A percentile compares a stretch with the other conserved stretches of the same genome.
phyloP scores from a whole-genome alignment of 2,797 vertebrate genomes.

The Triplophysa yarkandensis region DNA sequence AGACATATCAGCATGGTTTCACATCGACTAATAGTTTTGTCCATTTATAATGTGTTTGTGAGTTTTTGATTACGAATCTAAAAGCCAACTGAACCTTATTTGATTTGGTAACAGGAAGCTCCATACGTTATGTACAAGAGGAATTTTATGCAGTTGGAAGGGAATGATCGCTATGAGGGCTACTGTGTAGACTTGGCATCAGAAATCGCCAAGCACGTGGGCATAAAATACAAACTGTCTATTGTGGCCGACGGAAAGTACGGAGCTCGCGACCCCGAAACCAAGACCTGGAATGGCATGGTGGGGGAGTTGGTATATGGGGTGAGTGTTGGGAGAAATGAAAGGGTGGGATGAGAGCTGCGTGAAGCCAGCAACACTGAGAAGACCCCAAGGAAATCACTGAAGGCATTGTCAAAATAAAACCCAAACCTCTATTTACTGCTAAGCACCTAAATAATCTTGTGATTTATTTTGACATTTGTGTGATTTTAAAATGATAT shows the following conservation, averaged over 20 bases:
- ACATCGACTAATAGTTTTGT: background rate
- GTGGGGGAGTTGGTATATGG: slow-evolving; percentile 99
- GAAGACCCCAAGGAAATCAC: slow-evolving; percentile 19
- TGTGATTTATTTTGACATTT: slow-evolving; percentile 40
- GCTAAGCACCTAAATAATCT: no score
- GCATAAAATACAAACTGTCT: slow-evolving; percentile 96
- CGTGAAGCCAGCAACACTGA: slow-evolving; percentile 50
- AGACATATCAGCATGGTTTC: slow-evolving; percentile 17
- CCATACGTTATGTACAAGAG: slow-evolving; percentile 99
- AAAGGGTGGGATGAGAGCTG: slow-evolving; percentile 2
- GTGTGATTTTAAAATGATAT: slow-evolving; percentile 21
- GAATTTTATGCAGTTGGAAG: slow-evolving; percentile 94
- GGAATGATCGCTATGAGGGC: slow-evolving; percentile 98
- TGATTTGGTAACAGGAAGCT: slow-evolving; percentile 91
- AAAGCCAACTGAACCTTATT: slow-evolving; percentile 40
- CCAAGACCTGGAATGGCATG: slow-evolving; percentile 99
- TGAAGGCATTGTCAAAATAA: slow-evolving; percentile 47
- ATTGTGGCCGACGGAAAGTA: slow-evolving; percentile 98
- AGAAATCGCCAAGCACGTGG: slow-evolving; percentile 98
- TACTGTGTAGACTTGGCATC: slow-evolving; percentile 99
- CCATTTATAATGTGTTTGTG: background rate
- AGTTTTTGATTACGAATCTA: slow-evolving; percentile 3
- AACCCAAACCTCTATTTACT: background rate
- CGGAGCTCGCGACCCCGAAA: slow-evolving; percentile 95
- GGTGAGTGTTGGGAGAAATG: slow-evolving; percentile 80